Evolutionary conservation across 1,140 invertebrate species (phyloP).

Genomic region (Trichoplusia ni): DNA sequence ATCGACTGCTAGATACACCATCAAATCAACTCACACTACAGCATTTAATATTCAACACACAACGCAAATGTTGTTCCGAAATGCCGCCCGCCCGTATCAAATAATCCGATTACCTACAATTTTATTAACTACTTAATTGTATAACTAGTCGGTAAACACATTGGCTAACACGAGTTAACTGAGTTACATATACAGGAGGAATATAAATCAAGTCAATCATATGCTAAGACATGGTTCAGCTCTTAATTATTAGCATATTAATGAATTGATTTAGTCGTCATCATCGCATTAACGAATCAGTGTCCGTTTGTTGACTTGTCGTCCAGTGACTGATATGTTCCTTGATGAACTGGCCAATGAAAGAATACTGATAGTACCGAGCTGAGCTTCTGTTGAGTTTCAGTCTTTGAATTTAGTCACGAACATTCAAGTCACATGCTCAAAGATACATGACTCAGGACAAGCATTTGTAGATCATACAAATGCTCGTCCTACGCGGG

Average conservation of each 20-base stretch:
- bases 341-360: too few relatives aligned
- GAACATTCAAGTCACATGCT: too few relatives aligned
- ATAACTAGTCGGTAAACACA: slow-evolving; percentile 25
- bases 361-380: too few relatives aligned
- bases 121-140: slow-evolving; percentile 28
- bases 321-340: too few relatives aligned
- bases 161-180: slow-evolving; percentile 14
- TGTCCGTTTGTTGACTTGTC: slow-evolving; percentile 12
- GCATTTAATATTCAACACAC: slow-evolving; percentile 17
- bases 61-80: neutral
- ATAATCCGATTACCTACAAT: slow-evolving; percentile 21
- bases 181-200: neutral
- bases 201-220: slow-evolving; percentile 29
- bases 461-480: too few relatives aligned
- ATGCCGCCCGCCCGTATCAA: neutral
- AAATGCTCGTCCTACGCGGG: too few relatives aligned
- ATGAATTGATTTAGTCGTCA: slow-evolving; percentile 24
- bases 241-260: slow-evolving; percentile 35
- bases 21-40: too few relatives aligned
- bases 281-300: slow-evolving; percentile 19
- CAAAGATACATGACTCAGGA: too few relatives aligned
- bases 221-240: slow-evolving; percentile 31
- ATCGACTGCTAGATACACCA: too few relatives aligned
- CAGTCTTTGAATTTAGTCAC: too few relatives aligned
- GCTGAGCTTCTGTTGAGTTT: too few relatives aligned